Base-by-base conservation (phyloP, 2,888 invertebrate genomes). In the Parnassius orleans region DNA sequence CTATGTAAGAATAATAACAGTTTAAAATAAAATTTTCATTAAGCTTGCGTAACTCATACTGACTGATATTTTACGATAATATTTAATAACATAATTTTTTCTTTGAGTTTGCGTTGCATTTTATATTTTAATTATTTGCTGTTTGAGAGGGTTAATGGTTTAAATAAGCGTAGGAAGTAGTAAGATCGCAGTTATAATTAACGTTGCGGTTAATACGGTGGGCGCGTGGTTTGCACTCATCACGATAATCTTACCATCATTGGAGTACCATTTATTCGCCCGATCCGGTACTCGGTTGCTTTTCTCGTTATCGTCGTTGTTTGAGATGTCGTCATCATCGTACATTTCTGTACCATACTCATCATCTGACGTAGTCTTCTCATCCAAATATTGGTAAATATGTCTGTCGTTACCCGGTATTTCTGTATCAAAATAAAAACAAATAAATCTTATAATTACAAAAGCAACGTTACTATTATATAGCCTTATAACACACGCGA, bases 191-290 rank as follows among this genome's bases (percentile, higher is more conserved):
- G 74, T 69, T 64, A 76, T 72, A 56, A 73, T 74, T 60, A 75
- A 64, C 19, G 69, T 67, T 47, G 69, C 62, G 61, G 73, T 67
- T 50, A 71, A 56, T 19, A 67, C 63, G 15, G 72, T 69, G 1
- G 73, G 66, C 41, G 80, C 81, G 12, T 71, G 71, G 57, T 80
- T 84, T 9, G 80, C 69, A 58, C 76, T 79, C 10, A 78, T 73
- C 47, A 81, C 76, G 50, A 80, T 69, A 41, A 81, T 71, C 77
- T 90, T 90, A 11, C 87, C 88, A 57, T 89, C 90, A 63, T 85
- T 91, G 1, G 90, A 83, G 72, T 90, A 90, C 92, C 92, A 92
- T 79, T 92, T 92, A 74, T 92, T 92, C 3, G 92, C 91, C 15
- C 88, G 81, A 66, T 92, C 92, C 3, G 89, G 90, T 2, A 92